Conservation (phyloP, 2,888 invertebrate species). For the Andrena marginata region DNA sequence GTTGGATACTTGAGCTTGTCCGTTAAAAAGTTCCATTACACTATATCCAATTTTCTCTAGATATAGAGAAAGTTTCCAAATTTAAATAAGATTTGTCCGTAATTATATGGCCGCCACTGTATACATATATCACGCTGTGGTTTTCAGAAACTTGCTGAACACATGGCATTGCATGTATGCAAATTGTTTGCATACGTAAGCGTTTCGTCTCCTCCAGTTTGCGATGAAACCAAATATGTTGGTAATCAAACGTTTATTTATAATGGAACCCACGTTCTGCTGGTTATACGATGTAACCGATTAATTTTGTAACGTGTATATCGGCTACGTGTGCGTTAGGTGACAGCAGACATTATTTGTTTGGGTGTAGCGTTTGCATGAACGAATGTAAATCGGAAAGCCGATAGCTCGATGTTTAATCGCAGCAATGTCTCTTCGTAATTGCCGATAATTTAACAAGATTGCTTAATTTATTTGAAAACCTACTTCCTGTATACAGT, state of each 20-base stretch:
- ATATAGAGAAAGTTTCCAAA: too few relatives aligned
- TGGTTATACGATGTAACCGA: neutral
- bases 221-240: neutral
- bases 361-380: neutral
- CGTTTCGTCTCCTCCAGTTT: neutral
- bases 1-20: too few relatives aligned
- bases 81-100: too few relatives aligned
- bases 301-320: constrained; percentile 7
- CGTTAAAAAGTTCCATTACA: too few relatives aligned
- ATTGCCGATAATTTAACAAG: constrained; percentile 3
- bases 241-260: neutral
- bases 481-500: neutral
- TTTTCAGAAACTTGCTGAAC: neutral
- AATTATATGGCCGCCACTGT: too few relatives aligned
- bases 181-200: neutral
- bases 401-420: neutral
- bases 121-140: neutral
- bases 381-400: constrained; percentile 2
- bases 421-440: neutral
- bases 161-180: neutral
- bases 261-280: neutral
- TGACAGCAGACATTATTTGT: constrained; percentile 10
- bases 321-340: neutral
- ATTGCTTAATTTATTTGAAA: neutral
- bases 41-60: too few relatives aligned